Evolutionary conservation across 2,888 invertebrate species (phyloP).

Genomic region (Drosophila gaucha): DNA sequence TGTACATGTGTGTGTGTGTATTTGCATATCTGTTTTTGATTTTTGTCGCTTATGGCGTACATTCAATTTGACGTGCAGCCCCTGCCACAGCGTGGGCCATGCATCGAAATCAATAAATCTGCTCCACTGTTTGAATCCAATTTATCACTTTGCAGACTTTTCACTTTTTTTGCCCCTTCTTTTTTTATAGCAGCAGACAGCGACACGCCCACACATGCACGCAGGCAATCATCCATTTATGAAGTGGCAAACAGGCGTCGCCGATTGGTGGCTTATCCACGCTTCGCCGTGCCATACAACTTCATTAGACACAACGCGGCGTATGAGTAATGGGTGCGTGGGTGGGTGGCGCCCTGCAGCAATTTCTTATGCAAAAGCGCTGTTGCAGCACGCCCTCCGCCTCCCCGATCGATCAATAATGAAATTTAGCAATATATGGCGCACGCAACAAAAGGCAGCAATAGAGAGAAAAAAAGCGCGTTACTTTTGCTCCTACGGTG

Average conservation of each 20-base stretch:
- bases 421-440: constrained; percentile 71
- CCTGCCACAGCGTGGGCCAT: constrained; percentile 15
- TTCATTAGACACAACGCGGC: constrained; percentile 57
- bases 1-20: constrained; percentile 38
- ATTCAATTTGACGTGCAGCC: constrained; percentile 68
- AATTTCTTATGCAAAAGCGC: constrained; percentile 54
- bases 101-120: constrained; percentile 76
- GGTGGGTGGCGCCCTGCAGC: constrained; percentile 5
- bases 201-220: constrained; percentile 50
- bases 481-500: constrained; percentile 4
- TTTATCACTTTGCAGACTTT: constrained; percentile 74
- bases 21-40: constrained; percentile 77
- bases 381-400: constrained; percentile 29
- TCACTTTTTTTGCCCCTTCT: constrained; percentile 29
- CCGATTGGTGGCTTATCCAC: constrained; percentile 60
- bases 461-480: too few relatives aligned
- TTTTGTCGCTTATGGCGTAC: constrained; percentile 75
- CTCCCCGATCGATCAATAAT: constrained; percentile 65
- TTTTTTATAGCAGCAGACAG: constrained; percentile 25
- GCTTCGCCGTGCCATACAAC: constrained; percentile 53
- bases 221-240: constrained; percentile 55
- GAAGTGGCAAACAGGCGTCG: constrained; percentile 59
- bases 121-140: constrained; percentile 77
- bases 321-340: constrained; percentile 57
- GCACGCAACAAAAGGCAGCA: constrained; percentile 27